Base-by-base conservation (phyloP, 30 jellyfish, hydroid and myxozoan species). In the Phacellophora camtschatica region DNA sequence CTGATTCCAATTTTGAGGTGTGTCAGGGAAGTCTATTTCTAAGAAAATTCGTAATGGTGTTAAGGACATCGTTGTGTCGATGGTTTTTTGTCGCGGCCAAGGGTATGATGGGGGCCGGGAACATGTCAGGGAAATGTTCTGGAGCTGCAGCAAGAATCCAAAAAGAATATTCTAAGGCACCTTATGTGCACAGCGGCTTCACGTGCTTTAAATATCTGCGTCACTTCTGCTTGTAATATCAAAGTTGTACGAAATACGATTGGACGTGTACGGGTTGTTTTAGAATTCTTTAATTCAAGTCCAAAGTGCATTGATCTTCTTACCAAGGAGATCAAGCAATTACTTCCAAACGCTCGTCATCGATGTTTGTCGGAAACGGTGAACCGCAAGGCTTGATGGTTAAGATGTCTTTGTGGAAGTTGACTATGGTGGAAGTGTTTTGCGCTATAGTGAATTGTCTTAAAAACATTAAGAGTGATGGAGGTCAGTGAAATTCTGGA, bases 181-280 rank as follows among this genome's bases (percentile, higher is more conserved):
- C 83, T 5, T 75, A 75, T 64, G 42, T 37, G 33, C 94, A 85
- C 35, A 74, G 79, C 34, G 43, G 42, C 22, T n/a, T 41, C 57
- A 18, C 92, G 75, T 25, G 74, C 50, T 32, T 59, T 85, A 16
- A 85, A 85, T 77, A 56, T 85, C 24, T 74, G 87, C 34, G 87
- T 53, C 7, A 83, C 87, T 3, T 46, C 82, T 16, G 70, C 83
- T 3, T 74, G 87, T 45, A 74, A 51, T 37, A 46, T 74, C 36
- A 65, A 54, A 27, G 22, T 20, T 12, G 83, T 75, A 18, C 37
- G 79, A 32, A 85, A 85, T 41, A 62, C 75, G 87, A 75, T 85
- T 88, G 79, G 48, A 39, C 88, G 42, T 23, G 64, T 79, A 2
- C 74, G 49, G 81, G 87, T 59, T 10, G 9, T 59, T 20, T 77